Evolutionary conservation across 1,140 invertebrate genomes (phyloP).

Genomic region (Drosophila bifasciata): DNA sequence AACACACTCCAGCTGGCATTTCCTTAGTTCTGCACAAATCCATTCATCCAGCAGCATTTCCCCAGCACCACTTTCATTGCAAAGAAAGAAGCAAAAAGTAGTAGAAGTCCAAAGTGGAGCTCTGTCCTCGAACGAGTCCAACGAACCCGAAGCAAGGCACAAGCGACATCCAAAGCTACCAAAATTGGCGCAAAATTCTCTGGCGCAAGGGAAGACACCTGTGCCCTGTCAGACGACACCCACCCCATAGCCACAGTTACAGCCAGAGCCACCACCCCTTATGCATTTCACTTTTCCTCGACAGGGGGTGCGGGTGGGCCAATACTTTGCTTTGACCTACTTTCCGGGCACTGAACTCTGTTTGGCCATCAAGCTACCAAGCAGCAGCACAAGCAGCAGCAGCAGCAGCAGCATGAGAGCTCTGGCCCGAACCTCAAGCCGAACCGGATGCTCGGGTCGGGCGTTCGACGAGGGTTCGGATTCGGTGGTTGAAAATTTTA

Average conservation of each 20-base stretch:
- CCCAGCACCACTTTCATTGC: slow-evolving; percentile 36
- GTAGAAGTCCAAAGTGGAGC: slow-evolving; percentile 11
- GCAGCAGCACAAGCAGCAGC: slow-evolving; percentile 10
- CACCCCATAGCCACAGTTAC: neutral
- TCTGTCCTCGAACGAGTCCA: slow-evolving; percentile 71
- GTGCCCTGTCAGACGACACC: slow-evolving; percentile 65
- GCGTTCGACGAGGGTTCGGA: no score
- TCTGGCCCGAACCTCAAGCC: slow-evolving; percentile 7
- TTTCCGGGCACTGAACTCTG: slow-evolving; percentile 85
- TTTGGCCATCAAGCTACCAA: neutral
- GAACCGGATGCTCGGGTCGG: slow-evolving; percentile 24
- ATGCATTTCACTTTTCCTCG: slow-evolving; percentile 68
- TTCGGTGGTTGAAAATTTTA: slow-evolving; percentile 55
- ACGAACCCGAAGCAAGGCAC: slow-evolving; percentile 48
- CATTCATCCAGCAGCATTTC: slow-evolving; percentile 4
- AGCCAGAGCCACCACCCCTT: slow-evolving; percentile 2
- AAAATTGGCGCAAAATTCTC: slow-evolving; percentile 53
- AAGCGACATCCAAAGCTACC: slow-evolving; percentile 24
- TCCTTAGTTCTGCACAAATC: neutral
- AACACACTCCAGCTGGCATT: slow-evolving; percentile 6
- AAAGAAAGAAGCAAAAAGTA: neutral
- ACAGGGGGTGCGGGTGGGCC: slow-evolving; percentile 20
- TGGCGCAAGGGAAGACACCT: slow-evolving; percentile 67
- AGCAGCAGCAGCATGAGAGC: slow-evolving; percentile 24
- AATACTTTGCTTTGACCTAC: slow-evolving; percentile 86